Conservation (phyloP, 2,797 vertebrate genomes). For the Psittacula derbiana region DNA sequence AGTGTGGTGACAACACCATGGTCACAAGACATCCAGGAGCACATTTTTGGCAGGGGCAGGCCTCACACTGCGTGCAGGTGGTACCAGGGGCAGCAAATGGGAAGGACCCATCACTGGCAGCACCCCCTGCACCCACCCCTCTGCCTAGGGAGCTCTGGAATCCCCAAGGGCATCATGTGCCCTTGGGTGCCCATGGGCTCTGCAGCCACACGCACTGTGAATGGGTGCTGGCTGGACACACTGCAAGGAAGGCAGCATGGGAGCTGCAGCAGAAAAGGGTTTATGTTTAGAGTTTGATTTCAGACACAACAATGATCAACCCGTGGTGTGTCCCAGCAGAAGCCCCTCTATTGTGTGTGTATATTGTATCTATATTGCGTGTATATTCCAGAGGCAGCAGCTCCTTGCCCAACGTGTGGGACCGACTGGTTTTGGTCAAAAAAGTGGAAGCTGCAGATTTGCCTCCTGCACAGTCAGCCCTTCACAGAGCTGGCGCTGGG, state of each 20-base stretch:
- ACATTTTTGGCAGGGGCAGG: slow-evolving; percentile 5
- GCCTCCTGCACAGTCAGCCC: neutral
- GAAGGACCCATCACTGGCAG: neutral
- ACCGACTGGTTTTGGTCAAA: neutral
- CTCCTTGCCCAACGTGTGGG: accelerated
- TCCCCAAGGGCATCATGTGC: neutral
- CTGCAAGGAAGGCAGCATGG: neutral
- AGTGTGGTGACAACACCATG: accelerated
- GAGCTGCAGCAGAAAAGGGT: neutral
- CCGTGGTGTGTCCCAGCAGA: neutral
- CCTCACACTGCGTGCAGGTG: neutral
- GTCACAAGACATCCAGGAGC: slow-evolving; percentile 4
- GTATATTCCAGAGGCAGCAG: neutral
- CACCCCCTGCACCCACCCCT: neutral
- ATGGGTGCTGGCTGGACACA: neutral
- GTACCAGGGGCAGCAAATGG: neutral
- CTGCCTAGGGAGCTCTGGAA: neutral
- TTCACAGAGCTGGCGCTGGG: neutral
- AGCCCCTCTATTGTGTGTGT: neutral
- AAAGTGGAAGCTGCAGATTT: neutral
- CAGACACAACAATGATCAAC: neutral
- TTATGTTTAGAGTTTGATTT: neutral
- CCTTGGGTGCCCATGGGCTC: neutral
- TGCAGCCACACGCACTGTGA: accelerated
- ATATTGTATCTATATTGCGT: too few species aligned